Base-by-base conservation (phyloP, 2,797 vertebrate species). In the Alcedo quadribrachys region DNA sequence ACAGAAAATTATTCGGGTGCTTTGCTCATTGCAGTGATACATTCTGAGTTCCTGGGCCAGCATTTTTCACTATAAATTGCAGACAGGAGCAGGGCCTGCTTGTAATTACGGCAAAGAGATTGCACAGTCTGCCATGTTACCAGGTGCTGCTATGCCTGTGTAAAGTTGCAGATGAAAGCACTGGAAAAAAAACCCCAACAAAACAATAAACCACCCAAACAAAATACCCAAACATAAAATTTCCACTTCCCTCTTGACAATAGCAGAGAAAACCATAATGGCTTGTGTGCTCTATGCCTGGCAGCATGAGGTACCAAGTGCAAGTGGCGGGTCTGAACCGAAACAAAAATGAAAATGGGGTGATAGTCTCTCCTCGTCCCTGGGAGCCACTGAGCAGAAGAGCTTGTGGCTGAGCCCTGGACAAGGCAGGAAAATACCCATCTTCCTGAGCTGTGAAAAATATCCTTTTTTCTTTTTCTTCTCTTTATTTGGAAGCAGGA, bases 261-360 rank as follows among this genome's bases (percentile, higher is more conserved):
- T 1, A 48, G 7, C 13, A 62, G 37, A 60, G 54, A 12, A 2
- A 12, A 2, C 1, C 2, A 11, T 12, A 73, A 69, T 4, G 40
- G 18, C 15, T 30, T 58, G 8, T 32, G 35, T 48, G 24, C 17
- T 70, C 11, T 76, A 2, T 30, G 60, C 46, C n/a, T 22, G 15
- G 3, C 11, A 46, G 20, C 43, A 19, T 45, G 74, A 79, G 55
- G 17, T 65, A 32, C 24, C 24, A 33, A 51, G 42, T 19, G 20
- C 28, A 80, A 60, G 25, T 37, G 25, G 20, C 51, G 55, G 17
- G 7, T 51, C 42, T 57, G 42, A 86, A 30, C 11, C 28, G 61
- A 80, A 85, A 11, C 28, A 35, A 4, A 77, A 62, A 54, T 8
- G 43, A 21, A 69, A 45, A 27, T 0, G 1, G 8, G 30, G 19